phyloP scores from a whole-genome alignment of 1,140 invertebrate genomes.

The Drosophila sp. region DNA sequence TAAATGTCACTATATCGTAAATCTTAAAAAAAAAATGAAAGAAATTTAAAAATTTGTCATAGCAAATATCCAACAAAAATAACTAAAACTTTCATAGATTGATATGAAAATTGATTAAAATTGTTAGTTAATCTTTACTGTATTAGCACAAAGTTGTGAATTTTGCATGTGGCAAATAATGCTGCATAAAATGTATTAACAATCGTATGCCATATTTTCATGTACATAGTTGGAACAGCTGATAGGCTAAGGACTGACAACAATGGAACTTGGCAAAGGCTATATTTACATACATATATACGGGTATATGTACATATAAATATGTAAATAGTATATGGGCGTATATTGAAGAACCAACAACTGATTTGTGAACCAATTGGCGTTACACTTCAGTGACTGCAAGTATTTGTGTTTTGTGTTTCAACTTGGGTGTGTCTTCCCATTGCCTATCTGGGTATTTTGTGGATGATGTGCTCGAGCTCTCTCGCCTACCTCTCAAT shows the following conservation, averaged over 20 bases:
- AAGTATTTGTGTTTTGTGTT: constrained; percentile 40
- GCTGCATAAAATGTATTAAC: constrained; percentile 7
- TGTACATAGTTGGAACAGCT: constrained; percentile 51
- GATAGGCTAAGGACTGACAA: constrained; percentile 37
- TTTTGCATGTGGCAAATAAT: constrained; percentile 51
- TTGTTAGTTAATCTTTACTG: constrained; percentile 9
- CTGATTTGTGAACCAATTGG: constrained; percentile 69
- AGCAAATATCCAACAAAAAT: not conserved
- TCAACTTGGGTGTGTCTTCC: constrained; percentile 51
- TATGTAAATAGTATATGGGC: not conserved
- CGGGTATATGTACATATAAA: not conserved
- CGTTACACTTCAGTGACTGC: constrained; percentile 52
- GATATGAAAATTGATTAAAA: not conserved
- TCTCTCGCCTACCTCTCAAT: constrained; percentile 15
- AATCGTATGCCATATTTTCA: constrained; percentile 55
- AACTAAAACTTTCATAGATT: not conserved
- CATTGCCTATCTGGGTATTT: constrained; percentile 31
- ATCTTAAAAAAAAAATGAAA: too few relatives aligned
- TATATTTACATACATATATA: not conserved
- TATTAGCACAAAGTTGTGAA: constrained; percentile 24
- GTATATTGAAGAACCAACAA: constrained; percentile 38
- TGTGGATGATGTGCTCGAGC: constrained; percentile 33
- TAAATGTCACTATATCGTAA: too few relatives aligned
- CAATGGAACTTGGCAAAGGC: constrained; percentile 33
- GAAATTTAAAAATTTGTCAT: too few relatives aligned